Percentiles rank a stretch among this genome's conserved stretches.
These are phyloP conservation scores for Coleophora flavipennella DNA, from an alignment of 2,888 invertebrate genomes.

Conservation along the genomic window DNA sequence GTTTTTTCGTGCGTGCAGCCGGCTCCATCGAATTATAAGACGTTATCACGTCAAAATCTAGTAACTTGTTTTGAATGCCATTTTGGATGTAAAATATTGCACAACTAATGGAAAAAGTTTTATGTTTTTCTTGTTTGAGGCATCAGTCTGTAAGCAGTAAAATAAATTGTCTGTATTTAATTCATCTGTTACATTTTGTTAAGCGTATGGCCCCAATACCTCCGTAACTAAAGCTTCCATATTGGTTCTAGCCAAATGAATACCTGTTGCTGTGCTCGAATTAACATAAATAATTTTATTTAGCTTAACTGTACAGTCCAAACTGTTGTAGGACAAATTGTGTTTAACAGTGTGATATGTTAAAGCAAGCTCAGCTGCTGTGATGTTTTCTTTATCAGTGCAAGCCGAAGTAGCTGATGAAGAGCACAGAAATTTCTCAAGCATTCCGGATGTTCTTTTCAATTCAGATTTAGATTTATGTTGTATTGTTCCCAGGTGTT, in stretches of 20 bases:
- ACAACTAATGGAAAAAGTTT: slow-evolving; percentile 21
- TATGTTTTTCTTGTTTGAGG: slow-evolving; percentile 20
- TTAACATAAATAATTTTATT: slow-evolving; percentile 18
- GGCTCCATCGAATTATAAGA: too few relatives aligned
- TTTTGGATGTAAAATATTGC: slow-evolving; percentile 17
- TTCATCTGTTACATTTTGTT: slow-evolving; percentile 16
- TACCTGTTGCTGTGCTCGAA: slow-evolving; percentile 13
- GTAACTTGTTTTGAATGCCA: neutral
- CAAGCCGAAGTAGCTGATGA: slow-evolving; percentile 2
- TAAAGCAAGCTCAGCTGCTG: slow-evolving; percentile 18
- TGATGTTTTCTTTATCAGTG: slow-evolving; percentile 8
- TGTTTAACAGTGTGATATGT: slow-evolving; percentile 25
- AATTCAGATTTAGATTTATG: slow-evolving; percentile 11
- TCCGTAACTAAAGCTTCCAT: slow-evolving; percentile 22
- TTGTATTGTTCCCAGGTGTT: slow-evolving; percentile 8
- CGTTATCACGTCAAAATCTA: neutral
- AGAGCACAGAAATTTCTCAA: slow-evolving; percentile 9
- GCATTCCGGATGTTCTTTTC: too few relatives aligned
- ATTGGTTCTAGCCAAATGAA: slow-evolving; percentile 19
- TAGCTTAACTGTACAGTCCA: slow-evolving; percentile 20
- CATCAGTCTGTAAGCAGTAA: slow-evolving; percentile 22
- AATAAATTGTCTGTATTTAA: slow-evolving; percentile 19
- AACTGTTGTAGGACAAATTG: slow-evolving; percentile 24
- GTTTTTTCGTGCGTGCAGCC: too few relatives aligned
- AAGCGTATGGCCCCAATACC: slow-evolving; percentile 17